phyloP scores from a whole-genome alignment of 2,113 vertebrate genomes.

The Cynocephalus volans region DNA sequence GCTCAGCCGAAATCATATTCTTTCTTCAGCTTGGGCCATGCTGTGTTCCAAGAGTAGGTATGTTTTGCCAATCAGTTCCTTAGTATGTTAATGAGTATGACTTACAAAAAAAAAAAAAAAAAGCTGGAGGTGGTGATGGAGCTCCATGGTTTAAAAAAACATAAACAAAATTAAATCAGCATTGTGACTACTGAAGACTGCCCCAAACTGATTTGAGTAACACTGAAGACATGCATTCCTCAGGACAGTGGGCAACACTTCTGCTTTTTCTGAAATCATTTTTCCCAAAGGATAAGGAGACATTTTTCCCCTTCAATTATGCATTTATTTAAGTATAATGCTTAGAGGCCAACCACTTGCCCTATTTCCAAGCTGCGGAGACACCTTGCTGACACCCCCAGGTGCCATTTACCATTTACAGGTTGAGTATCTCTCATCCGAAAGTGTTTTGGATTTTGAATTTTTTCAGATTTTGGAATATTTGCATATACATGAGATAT shows the following conservation, averaged over 20 bases:
- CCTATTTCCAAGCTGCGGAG: conserved; percentile 47
- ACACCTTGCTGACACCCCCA: not conserved
- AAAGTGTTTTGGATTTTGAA: no score
- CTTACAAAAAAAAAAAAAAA: not conserved
- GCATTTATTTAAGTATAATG: conserved; percentile 34
- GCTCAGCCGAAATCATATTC: not conserved
- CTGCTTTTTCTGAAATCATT: not conserved
- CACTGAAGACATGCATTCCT: not conserved
- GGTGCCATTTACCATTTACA: not conserved
- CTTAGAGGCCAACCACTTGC: conserved; percentile 5
- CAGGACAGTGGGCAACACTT: not conserved
- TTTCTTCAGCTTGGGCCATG: not conserved
- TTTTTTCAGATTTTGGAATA: no score
- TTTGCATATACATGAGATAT: no score
- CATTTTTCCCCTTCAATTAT: conserved; percentile 10
- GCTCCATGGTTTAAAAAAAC: not conserved
- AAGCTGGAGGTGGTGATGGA: not conserved
- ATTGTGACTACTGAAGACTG: not conserved
- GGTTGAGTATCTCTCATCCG: no score
- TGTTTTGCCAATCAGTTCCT: conserved; percentile 12
- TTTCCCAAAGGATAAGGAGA: conserved; percentile 39
- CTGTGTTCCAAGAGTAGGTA: not conserved
- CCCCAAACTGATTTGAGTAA: not conserved
- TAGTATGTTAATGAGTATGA: not conserved
- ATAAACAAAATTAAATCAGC: not conserved